Evolutionary conservation across 35 echinoderm and acorn worm genomes (phyloP).

Genomic region (Hemicentrotus pulcherrimus): DNA sequence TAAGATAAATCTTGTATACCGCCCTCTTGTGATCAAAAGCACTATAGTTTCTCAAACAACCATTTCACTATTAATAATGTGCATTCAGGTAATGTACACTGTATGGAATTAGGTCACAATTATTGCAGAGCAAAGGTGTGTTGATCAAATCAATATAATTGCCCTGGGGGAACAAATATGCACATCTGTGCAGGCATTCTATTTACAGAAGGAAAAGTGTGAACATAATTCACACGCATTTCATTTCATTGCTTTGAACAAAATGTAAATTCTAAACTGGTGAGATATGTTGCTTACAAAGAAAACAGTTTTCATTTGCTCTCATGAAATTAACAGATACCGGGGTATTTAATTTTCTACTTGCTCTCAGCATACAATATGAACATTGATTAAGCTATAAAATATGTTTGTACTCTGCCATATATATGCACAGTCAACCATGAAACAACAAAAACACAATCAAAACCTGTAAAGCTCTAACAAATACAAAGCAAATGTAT

Average conservation of each 20-base stretch:
- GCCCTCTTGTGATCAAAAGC: background rate
- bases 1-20: background rate
- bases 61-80: background rate
- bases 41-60: background rate
- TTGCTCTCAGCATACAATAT: no score
- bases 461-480: no score
- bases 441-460: no score
- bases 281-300: background rate
- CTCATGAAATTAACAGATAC: no score
- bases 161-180: background rate
- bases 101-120: background rate
- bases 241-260: background rate
- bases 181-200: background rate
- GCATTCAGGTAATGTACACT: background rate
- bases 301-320: background rate
- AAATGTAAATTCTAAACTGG: slow-evolving; percentile 6
- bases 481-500: no score
- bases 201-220: background rate
- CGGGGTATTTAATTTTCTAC: no score
- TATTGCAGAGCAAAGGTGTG: background rate
- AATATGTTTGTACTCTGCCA: no score
- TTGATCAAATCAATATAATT: slow-evolving; percentile 4
- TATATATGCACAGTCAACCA: no score
- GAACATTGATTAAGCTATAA: no score
- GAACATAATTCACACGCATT: background rate